Conservation (phyloP, 1,140 invertebrate species). For the Camponotus floridanus region DNA sequence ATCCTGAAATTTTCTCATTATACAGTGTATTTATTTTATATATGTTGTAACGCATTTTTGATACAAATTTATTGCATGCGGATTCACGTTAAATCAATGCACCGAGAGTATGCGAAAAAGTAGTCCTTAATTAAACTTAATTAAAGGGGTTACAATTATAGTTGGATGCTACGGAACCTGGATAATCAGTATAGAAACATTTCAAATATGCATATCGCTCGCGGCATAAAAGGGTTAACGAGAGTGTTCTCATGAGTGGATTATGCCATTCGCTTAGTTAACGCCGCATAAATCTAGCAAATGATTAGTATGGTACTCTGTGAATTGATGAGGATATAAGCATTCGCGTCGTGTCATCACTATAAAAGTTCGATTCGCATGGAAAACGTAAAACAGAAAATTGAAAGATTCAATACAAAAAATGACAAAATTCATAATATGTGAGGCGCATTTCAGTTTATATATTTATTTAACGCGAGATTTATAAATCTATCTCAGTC, state of each 20-base stretch:
- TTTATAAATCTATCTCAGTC: neutral
- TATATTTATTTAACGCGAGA: neutral
- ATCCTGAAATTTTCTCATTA: neutral
- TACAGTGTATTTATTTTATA: neutral
- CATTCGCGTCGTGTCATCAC: constrained; percentile 27
- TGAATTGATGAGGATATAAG: constrained; percentile 40
- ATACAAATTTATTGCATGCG: neutral
- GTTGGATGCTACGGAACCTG: neutral
- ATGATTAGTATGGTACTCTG: constrained; percentile 19
- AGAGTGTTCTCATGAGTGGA: constrained; percentile 57
- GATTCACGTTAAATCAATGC: neutral
- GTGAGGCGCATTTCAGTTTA: neutral
- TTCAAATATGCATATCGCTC: constrained; percentile 43
- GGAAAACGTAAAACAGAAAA: neutral
- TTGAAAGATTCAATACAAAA: neutral
- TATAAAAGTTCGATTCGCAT: constrained; percentile 17
- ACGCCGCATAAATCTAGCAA: constrained; percentile 44
- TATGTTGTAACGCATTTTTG: neutral
- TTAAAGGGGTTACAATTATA: constrained; percentile 33
- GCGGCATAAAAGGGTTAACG: constrained; percentile 48
- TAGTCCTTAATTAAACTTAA: constrained; percentile 53
- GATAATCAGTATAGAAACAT: constrained; percentile 55
- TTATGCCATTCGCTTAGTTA: constrained; percentile 52
- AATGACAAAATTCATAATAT: neutral
- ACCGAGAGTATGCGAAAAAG: neutral